Evolutionary conservation across 2,888 invertebrate species (phyloP), one percentile per base, ranked within the genome.

Genomic region (Parelbella ahira): DNA sequence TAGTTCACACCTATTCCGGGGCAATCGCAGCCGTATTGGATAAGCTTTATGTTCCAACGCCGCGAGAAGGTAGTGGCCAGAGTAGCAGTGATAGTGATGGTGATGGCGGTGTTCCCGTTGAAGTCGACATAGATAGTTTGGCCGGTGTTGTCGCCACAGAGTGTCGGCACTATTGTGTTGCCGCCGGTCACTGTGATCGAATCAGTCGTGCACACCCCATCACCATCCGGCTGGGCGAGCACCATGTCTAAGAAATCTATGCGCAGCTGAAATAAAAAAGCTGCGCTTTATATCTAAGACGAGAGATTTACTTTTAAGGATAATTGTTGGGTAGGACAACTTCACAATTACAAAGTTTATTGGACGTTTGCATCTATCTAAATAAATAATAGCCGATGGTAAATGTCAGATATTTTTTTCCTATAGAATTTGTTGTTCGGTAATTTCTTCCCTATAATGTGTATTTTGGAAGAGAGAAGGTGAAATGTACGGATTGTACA

Each of bases 81-180:
- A 0, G 91, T 91, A 0, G 93, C 92, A 5, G 91, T 89, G 7
- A 95, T 78, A 0, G 91, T 88, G 28, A 95, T 89, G 2, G 89
- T 91, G 21, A 95, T 93, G 0, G 93, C 90, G 9, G 83, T 82
- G 10, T 90, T 89, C 0, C 90, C 91, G 56, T 92, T 91, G 59
- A 95, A 94, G 63, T 93, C 92, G 1, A 94, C 89, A 58, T 93
- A 94, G 12, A 94, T 88, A 56, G 93, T 93, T 67, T 95, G 93
- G 0, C 94, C 94, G 0, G 92, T 90, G 69, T 94, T 93, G 64
- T 93, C 93, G 0, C 96, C 96, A 64, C 96, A 96, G 45, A 96
- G 89, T 0, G 82, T 68, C 0, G 93, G 94, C 2, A 93, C 90
- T 3, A 84, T 69, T 0, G 92, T 91, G 41, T 92, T 91, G 0